Percentiles rank a stretch among this genome's conserved stretches.
These are phyloP conservation scores for Agapornis roseicollis DNA, from an alignment of 2,113 vertebrate species.

Conservation along the genomic window DNA sequence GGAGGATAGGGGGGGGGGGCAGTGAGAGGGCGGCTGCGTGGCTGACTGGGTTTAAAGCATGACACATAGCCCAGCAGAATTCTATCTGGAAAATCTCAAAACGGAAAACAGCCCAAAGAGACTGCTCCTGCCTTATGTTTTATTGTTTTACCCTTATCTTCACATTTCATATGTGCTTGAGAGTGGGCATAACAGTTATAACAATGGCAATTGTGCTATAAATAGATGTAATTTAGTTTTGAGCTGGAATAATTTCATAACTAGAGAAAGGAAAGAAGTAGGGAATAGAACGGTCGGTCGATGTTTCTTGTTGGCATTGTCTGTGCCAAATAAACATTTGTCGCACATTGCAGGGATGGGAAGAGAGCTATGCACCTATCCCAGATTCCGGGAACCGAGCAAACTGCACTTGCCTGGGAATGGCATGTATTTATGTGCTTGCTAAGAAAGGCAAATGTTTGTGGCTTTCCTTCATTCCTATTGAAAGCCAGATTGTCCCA, in stretches of 20 bases:
- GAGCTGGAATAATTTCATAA: not conserved
- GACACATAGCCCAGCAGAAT: not conserved
- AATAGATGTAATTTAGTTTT: not conserved
- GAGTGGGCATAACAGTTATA: not conserved
- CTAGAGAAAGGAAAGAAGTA: not conserved
- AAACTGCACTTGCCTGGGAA: not conserved
- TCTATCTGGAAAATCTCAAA: not conserved
- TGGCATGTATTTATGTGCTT: not conserved
- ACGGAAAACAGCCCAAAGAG: not conserved
- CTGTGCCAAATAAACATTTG: not conserved
- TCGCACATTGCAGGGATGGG: not conserved
- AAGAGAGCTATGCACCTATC: conserved; percentile 8
- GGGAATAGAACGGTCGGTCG: not conserved
- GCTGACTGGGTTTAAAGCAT: no score
- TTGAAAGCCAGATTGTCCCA: not conserved
- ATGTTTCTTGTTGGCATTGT: not conserved
- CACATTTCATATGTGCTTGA: not conserved
- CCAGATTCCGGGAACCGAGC: conserved; percentile 1
- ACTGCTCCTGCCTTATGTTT: not conserved
- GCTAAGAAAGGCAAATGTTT: not conserved
- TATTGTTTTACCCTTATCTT: not conserved
- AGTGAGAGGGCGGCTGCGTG: no score
- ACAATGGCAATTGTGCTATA: conserved; percentile 24
- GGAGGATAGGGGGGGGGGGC: no score
- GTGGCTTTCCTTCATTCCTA: not conserved